phyloP scores from a whole-genome alignment of 2,888 invertebrate genomes.

The Heliothis peltigera region DNA sequence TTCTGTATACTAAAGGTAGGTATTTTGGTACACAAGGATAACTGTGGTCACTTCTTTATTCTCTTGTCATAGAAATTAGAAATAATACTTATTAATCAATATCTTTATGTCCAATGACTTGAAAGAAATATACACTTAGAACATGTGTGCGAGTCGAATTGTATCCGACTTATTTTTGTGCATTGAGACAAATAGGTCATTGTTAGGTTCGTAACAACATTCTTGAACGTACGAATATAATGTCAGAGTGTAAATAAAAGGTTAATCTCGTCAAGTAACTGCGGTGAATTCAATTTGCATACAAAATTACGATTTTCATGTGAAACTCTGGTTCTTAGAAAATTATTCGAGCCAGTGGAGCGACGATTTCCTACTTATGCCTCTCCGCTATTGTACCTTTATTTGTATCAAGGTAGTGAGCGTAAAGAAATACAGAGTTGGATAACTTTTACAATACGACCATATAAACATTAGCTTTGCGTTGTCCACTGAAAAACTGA shows the following conservation, averaged over 20 bases:
- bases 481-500: constrained; percentile 32
- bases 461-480: constrained; percentile 36
- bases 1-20: too few species aligned
- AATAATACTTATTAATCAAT: constrained; percentile 2
- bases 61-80: background rate
- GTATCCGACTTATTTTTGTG: constrained; percentile 40
- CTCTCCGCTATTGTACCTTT: constrained; percentile 83
- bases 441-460: constrained; percentile 67
- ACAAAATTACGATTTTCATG: constrained; percentile 87
- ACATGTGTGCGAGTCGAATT: constrained; percentile 25
- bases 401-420: constrained; percentile 84
- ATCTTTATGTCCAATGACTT: constrained; percentile 1
- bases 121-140: constrained; percentile 24
- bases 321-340: constrained; percentile 83
- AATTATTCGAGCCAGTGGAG: constrained; percentile 88
- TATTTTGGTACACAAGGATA: too few species aligned
- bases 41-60: background rate
- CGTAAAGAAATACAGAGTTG: constrained; percentile 79
- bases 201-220: constrained; percentile 52
- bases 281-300: constrained; percentile 84
- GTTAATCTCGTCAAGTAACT: constrained; percentile 72
- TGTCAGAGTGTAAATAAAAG: constrained; percentile 70
- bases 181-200: constrained; percentile 58
- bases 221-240: constrained; percentile 58
- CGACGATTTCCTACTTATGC: constrained; percentile 87